Base-by-base conservation (phyloP, 2,113 vertebrate species). In the crab-eating macaque (Macaca fascicularis) region DNA sequence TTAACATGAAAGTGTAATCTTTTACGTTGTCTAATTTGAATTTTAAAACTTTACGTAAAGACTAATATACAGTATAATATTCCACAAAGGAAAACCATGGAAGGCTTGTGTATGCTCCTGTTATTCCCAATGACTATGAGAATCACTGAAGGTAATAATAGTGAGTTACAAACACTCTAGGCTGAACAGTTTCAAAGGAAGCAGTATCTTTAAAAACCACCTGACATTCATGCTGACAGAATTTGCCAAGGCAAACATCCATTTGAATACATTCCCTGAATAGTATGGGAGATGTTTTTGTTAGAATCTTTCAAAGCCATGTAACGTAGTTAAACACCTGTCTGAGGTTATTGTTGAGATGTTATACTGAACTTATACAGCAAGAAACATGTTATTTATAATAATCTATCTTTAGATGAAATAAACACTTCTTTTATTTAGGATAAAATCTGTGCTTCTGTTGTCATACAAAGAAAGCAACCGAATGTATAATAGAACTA, bases 401-500 rank as follows among this genome's bases (percentile, higher is more conserved):
- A 89, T 69, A 7, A 89, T 43, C 11, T 89, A 25, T 93, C 30
- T 90, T 89, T 92, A 81, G 32, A 89, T 52, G 43, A 90, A 94
- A 72, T 12, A 97, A 97, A 86, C 5, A 85, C 43, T 72, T 92
- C 25, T 16, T 97, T 88, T 23, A 85, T 85, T 93, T 86, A 93
- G 32, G 32, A 86, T 90, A 80, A 94, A 91, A 75, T 90, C 30
- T 90, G 52, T 95, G 85, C 76, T 85, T 75, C 8, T 81, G 9
- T 95, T 95, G 27, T 86, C 70, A 94, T 84, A 22, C 76, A 74
- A 94, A 80, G 52, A 75, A 93, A 95, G 19, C 23, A 79, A 83
- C 43, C 78, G 11, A 76, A 74, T 80, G n/a, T 59, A 91, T 76
- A 84, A 87, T 70, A 75, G 9, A 78, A 70, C 20, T 91, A 45